Percentiles rank a stretch among this genome's conserved stretches.
These are phyloP conservation scores for Monomorium pharaonis DNA, from an alignment of 1,140 invertebrate species.

Conservation along the genomic window DNA sequence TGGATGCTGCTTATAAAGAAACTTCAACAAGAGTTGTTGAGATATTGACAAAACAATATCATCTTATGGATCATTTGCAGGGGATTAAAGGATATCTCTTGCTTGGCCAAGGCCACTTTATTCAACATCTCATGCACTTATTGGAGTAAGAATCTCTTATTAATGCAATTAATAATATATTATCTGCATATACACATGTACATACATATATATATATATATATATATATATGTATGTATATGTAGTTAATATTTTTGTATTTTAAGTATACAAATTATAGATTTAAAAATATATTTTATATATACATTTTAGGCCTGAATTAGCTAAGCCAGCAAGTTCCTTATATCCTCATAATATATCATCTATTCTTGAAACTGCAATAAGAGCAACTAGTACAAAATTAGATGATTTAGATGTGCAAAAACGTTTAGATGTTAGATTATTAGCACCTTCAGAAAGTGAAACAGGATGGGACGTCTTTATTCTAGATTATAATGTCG, in stretches of 20 bases:
- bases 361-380: slow-evolving; percentile 95
- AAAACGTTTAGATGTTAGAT: slow-evolving; percentile 93
- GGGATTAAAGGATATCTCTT: slow-evolving; percentile 96
- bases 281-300: not conserved
- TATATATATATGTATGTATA: no score
- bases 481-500: slow-evolving; percentile 96
- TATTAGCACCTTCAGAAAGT: slow-evolving; percentile 91
- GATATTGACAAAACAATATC: slow-evolving; percentile 94
- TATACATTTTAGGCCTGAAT: slow-evolving; percentile 89
- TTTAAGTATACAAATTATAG: not conserved
- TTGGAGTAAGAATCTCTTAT: slow-evolving; percentile 90
- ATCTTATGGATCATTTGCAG: slow-evolving; percentile 95
- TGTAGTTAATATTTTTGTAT: not conserved
- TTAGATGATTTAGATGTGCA: slow-evolving; percentile 96
- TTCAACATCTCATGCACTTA: slow-evolving; percentile 95
- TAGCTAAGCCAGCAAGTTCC: slow-evolving; percentile 94
- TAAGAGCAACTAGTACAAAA: slow-evolving; percentile 97
- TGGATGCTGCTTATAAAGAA: slow-evolving; percentile 93
- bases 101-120: slow-evolving; percentile 98
- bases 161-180: not conserved
- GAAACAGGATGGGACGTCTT: slow-evolving; percentile 99
- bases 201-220: no score
- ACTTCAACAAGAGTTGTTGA: slow-evolving; percentile 95
- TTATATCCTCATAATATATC: slow-evolving; percentile 95
- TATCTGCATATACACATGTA: not conserved